These are phyloP conservation scores for Mionectes olivaceus DNA, from an alignment of 2,797 vertebrate genomes.

Conservation along the genomic window DNA sequence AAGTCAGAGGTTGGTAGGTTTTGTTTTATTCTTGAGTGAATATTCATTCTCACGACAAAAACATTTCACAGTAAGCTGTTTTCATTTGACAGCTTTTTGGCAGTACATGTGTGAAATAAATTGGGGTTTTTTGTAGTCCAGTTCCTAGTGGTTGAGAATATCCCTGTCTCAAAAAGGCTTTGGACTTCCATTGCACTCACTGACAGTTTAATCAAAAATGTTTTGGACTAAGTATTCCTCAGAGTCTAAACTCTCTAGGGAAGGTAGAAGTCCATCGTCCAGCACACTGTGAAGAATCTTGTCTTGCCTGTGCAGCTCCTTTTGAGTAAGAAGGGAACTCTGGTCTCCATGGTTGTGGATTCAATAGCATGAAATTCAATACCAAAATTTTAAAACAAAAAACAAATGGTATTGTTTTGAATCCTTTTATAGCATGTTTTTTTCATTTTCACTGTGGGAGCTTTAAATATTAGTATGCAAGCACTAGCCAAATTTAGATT, in stretches of 20 bases:
- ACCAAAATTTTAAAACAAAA: conserved; percentile 29
- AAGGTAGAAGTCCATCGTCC: neutral
- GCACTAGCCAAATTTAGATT: conserved; percentile 22
- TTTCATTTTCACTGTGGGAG: conserved; percentile 15
- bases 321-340: neutral
- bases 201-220: conserved; percentile 17
- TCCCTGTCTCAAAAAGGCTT: neutral
- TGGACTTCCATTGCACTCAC: neutral
- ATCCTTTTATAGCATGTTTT: conserved; percentile 52
- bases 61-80: conserved; percentile 53
- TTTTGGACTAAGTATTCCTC: neutral
- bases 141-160: neutral
- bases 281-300: neutral
- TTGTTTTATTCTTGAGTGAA: conserved; percentile 50
- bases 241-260: neutral
- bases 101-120: conserved; percentile 30
- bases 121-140: neutral
- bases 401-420: conserved; percentile 43
- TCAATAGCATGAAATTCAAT: conserved; percentile 46
- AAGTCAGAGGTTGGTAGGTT: conserved; percentile 49
- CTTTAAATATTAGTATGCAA: conserved; percentile 32
- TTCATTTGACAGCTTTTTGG: conserved; percentile 49
- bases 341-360: conserved; percentile 10
- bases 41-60: conserved; percentile 59
- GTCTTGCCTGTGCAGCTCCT: neutral